Evolutionary conservation across 2,888 invertebrate genomes (phyloP).

Genomic region (Hanleya hanleyi): DNA sequence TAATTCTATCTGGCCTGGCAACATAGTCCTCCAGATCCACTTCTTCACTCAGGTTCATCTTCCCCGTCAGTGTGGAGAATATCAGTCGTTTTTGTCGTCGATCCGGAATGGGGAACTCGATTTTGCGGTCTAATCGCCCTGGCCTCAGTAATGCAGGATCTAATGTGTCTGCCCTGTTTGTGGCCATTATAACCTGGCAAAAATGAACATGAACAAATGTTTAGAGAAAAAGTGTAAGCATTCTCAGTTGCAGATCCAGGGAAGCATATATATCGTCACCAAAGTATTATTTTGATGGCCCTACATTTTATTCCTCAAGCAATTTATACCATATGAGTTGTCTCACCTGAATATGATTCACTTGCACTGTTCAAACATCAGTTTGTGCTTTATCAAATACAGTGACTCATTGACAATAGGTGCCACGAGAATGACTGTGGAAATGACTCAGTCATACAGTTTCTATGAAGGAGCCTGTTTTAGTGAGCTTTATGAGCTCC

Average conservation of each 20-base stretch:
- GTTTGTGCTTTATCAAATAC: too few relatives aligned
- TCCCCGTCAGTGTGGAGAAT: slow-evolving; percentile 94
- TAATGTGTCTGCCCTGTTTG: slow-evolving; percentile 96
- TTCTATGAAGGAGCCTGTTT: too few relatives aligned
- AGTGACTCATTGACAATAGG: too few relatives aligned
- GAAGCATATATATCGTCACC: too few relatives aligned
- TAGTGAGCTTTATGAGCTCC: too few relatives aligned
- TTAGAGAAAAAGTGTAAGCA: neutral
- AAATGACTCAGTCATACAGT: too few relatives aligned
- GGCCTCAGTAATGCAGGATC: slow-evolving; percentile 98
- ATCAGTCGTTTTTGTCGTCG: slow-evolving; percentile 92
- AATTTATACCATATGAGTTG: too few relatives aligned
- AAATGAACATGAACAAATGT: neutral
- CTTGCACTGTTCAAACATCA: too few relatives aligned
- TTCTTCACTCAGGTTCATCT: slow-evolving; percentile 85
- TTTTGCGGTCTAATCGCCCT: slow-evolving; percentile 97
- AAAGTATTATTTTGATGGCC: too few relatives aligned
- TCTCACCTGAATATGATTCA: too few relatives aligned
- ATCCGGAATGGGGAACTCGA: slow-evolving; percentile 98
- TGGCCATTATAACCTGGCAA: slow-evolving; percentile 89
- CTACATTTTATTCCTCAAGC: too few relatives aligned
- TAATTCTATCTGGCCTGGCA: slow-evolving; percentile 98
- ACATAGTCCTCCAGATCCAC: slow-evolving; percentile 99
- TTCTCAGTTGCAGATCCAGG: neutral
- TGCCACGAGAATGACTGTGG: too few relatives aligned